Evolutionary conservation across 2,797 vertebrate species (phyloP).

Genomic region (Coilia nasus): DNA sequence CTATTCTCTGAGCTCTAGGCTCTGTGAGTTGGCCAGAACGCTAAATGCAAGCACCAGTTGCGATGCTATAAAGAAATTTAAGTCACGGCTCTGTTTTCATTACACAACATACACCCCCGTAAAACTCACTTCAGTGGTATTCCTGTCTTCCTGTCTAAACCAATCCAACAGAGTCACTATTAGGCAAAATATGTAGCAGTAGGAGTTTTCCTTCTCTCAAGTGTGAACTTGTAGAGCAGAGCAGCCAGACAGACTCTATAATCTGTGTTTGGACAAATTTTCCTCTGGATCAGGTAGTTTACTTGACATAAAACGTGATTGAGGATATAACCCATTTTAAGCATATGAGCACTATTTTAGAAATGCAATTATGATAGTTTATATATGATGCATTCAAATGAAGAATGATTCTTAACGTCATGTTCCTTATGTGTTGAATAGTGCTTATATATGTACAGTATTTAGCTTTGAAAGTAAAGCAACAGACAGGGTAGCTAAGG

Average conservation of each 20-base stretch:
- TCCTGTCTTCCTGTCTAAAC: constrained; percentile 1
- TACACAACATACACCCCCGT: not conserved
- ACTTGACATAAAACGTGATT: not conserved
- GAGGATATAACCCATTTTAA: not conserved
- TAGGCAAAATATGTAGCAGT: not conserved
- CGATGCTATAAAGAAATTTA: not conserved
- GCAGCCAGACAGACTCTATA: not conserved
- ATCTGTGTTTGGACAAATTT: not conserved
- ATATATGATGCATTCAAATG: too few relatives aligned
- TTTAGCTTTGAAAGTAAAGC: not conserved
- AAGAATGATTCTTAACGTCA: too few relatives aligned
- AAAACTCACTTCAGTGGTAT: not conserved
- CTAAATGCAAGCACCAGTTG: not conserved
- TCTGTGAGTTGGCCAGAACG: not conserved
- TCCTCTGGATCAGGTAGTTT: not conserved
- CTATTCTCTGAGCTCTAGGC: not conserved
- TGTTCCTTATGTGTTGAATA: not conserved
- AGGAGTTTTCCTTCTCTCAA: not conserved
- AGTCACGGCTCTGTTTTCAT: not conserved
- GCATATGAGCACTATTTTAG: not conserved
- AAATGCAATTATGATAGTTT: not conserved
- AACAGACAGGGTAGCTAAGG: not conserved
- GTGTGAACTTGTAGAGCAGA: not conserved
- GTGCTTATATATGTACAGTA: not conserved
- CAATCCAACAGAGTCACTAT: not conserved